Percentiles rank a stretch among this genome's conserved stretches.
These are phyloP conservation scores for Eupeodes corollae DNA, from an alignment of 1,140 invertebrate genomes.

Conservation along the genomic window DNA sequence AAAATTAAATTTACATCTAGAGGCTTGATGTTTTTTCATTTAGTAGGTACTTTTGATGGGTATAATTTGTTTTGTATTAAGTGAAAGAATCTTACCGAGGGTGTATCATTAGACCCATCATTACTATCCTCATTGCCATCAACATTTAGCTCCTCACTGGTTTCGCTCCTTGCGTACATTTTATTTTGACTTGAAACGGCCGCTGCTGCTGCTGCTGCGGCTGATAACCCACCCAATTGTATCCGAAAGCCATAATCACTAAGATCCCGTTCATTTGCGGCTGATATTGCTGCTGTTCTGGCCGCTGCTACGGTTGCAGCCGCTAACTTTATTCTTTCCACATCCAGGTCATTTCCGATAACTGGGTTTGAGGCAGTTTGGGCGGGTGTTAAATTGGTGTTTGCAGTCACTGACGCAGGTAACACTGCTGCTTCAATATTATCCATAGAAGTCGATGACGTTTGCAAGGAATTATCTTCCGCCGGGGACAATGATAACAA, in stretches of 20 bases:
- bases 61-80: no score
- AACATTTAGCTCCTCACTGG: slow-evolving; percentile 34
- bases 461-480: background rate
- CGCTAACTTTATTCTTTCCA: slow-evolving; percentile 35
- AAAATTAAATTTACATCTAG: no score
- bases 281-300: slow-evolving; percentile 13
- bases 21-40: no score
- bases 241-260: slow-evolving; percentile 37
- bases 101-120: slow-evolving; percentile 30
- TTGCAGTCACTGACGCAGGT: slow-evolving; percentile 10
- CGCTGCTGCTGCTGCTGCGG: slow-evolving; percentile 30
- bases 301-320: slow-evolving; percentile 17
- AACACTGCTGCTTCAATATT: slow-evolving; percentile 14
- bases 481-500: no score
- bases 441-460: slow-evolving; percentile 11
- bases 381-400: background rate
- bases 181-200: slow-evolving; percentile 28
- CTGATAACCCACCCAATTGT: slow-evolving; percentile 34
- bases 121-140: slow-evolving; percentile 35
- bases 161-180: slow-evolving; percentile 32
- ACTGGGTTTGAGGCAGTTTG: slow-evolving; percentile 6
- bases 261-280: slow-evolving; percentile 22
- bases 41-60: no score
- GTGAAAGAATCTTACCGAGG: slow-evolving; percentile 32
- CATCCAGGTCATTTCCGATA: slow-evolving; percentile 24